Percentiles rank a stretch among this genome's conserved stretches.
Evolutionary conservation across 2,797 vertebrate genomes (phyloP).

Genomic region (Peromyscus attwateri): DNA sequence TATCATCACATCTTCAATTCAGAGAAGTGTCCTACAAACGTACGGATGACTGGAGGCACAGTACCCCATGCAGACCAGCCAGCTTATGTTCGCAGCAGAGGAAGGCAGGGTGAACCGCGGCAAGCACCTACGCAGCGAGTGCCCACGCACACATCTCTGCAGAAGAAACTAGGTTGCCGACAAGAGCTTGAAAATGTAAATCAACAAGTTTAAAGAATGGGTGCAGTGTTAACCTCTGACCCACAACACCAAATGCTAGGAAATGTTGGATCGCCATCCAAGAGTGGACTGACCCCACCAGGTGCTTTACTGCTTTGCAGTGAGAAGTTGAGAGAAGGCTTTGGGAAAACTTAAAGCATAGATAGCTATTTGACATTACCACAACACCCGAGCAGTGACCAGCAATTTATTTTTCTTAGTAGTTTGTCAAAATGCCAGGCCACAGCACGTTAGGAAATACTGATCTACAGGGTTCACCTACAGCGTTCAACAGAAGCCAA

Average conservation of each 20-base stretch:
- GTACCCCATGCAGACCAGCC: fast-evolving
- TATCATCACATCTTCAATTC: not conserved
- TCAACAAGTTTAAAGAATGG: not conserved
- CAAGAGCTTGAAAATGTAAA: not conserved
- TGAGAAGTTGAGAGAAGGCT: not conserved
- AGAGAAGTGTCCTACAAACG: not conserved
- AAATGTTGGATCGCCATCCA: not conserved
- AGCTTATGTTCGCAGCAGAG: not conserved
- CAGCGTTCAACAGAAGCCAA: constrained; percentile 5
- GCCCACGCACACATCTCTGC: not conserved
- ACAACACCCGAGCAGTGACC: not conserved
- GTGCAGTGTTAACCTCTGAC: not conserved
- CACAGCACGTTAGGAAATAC: not conserved
- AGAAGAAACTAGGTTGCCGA: not conserved
- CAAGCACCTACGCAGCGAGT: not conserved
- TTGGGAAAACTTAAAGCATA: not conserved
- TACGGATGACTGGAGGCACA: not conserved
- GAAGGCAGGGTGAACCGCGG: not conserved
- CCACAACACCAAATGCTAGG: not conserved
- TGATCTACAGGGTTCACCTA: not conserved
- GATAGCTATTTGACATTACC: not conserved
- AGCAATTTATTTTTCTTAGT: constrained; percentile 35
- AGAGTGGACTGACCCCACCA: not conserved
- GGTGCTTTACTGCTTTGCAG: not conserved
- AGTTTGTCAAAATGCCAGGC: constrained; percentile 24